Base-by-base conservation (phyloP, 2,888 invertebrate genomes). In the Caenorhabditis zanzibari region DNA sequence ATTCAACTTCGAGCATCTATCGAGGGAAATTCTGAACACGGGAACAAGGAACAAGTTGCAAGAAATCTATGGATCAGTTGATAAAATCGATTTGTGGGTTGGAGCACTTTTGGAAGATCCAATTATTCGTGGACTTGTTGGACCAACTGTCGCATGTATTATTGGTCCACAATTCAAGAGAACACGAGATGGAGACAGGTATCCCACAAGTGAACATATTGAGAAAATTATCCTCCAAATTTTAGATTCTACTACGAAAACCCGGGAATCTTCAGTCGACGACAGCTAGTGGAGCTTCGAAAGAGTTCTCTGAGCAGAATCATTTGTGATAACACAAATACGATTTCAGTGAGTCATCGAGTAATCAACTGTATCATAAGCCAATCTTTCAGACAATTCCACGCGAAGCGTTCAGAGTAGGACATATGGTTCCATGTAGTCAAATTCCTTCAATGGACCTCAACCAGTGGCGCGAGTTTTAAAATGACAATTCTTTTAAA, bases 291-390 rank as follows among this genome's bases (percentile, higher is more conserved):
- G 0, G 96, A 96, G 93, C 95, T 98, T 71, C 95, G 96, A 0
- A 96, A 96, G 92, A 94, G 95, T 1, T 96, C 96, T 0, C 92
- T 97, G 59, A 95, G 96, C 0, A 96, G 96, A 93, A 93, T 97
- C 0, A 93, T 96, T 76, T 98, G 97, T 91, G 96, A 96, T 88
- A 97, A 97, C 93, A 95, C 96, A 92, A 97, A 97, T 92, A 94
- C 95, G 6, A 90, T 92, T 58, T 84, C 85, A 19, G 88, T 88
- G 32, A 77, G 74, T 61, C 2, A 9, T 24, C n/a, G 14, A n/a
- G 16, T 24, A 41, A 9, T 68, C 16, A 19, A 22, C 19, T 7
- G 10, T 38, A 38, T 6, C 6, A 64, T 22, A 32, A n/a, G 16
- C 58, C 26, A 24, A 22, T 9, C 26, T 74, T 88, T 49, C 79